Percentiles rank a stretch among this genome's conserved stretches.
These are phyloP conservation scores for Tetranychus piercei DNA, from an alignment of 2,888 invertebrate species.

Conservation along the genomic window DNA sequence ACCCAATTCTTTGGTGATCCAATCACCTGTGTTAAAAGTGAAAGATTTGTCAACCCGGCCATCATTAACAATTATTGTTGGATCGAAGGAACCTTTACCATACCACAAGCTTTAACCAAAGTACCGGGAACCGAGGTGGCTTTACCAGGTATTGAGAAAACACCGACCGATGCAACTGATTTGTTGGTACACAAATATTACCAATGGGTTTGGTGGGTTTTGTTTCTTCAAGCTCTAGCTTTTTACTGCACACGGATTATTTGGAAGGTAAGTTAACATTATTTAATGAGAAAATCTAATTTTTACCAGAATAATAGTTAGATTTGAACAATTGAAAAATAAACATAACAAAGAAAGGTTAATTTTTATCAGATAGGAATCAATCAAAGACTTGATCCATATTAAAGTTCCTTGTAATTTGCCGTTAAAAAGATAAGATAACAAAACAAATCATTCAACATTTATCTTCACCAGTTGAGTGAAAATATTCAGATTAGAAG, in stretches of 20 bases:
- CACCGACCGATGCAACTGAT: conserved; percentile 20
- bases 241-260: conserved; percentile 65
- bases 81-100: conserved; percentile 73
- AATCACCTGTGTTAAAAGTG: conserved; percentile 2
- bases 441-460: too few relatives aligned
- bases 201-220: conserved; percentile 28
- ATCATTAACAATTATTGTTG: conserved; percentile 59
- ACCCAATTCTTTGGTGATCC: conserved; percentile 11
- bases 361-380: too few relatives aligned
- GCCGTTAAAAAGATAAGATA: too few relatives aligned
- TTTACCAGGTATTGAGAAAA: conserved; percentile 46
- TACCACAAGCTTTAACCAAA: conserved; percentile 38
- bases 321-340: too few relatives aligned
- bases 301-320: too few relatives aligned
- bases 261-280: conserved; percentile 49
- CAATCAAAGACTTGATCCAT: too few relatives aligned
- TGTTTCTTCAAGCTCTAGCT: conserved; percentile 44
- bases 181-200: conserved; percentile 27
- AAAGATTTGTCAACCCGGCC: background rate
- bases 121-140: conserved; percentile 40
- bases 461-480: too few relatives aligned
- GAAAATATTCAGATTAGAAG: too few relatives aligned
- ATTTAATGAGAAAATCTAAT: background rate
- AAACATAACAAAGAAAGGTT: too few relatives aligned
- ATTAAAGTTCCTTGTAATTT: too few relatives aligned